Conservation (phyloP, 2,113 vertebrate genomes). For the Podocnemis expansa region DNA sequence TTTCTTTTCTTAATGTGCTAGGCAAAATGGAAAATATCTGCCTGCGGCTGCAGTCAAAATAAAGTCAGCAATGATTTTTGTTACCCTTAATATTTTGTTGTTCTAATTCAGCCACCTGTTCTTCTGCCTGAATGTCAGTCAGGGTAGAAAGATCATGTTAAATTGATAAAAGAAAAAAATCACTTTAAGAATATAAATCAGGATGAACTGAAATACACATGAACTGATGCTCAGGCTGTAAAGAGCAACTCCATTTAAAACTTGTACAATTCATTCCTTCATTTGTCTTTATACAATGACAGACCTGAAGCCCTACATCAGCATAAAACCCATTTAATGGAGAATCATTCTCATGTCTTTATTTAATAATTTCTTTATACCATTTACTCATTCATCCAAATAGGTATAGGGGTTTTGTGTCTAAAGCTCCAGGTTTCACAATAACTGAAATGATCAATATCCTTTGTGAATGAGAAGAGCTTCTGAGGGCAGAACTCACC, state of each 20-base stretch:
- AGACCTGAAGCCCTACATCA: background rate
- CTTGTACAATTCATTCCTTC: background rate
- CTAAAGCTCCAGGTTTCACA: background rate
- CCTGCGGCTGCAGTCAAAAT: background rate
- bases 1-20: constrained; percentile 9
- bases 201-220: background rate
- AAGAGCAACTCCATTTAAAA: background rate
- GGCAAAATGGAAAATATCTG: constrained; percentile 10
- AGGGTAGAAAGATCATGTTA: background rate
- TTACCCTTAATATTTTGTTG: background rate
- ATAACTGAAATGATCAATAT: background rate
- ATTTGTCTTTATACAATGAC: background rate
- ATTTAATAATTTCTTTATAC: background rate
- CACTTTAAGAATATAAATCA: background rate
- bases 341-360: background rate
- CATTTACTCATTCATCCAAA: background rate
- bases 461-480: background rate
- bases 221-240: background rate
- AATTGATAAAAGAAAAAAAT: background rate
- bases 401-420: background rate
- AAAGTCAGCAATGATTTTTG: background rate
- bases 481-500: background rate
- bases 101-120: background rate
- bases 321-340: background rate
- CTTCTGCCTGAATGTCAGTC: background rate